Base-by-base conservation (phyloP, 2,113 vertebrate genomes). In the Amazona guildingii region DNA sequence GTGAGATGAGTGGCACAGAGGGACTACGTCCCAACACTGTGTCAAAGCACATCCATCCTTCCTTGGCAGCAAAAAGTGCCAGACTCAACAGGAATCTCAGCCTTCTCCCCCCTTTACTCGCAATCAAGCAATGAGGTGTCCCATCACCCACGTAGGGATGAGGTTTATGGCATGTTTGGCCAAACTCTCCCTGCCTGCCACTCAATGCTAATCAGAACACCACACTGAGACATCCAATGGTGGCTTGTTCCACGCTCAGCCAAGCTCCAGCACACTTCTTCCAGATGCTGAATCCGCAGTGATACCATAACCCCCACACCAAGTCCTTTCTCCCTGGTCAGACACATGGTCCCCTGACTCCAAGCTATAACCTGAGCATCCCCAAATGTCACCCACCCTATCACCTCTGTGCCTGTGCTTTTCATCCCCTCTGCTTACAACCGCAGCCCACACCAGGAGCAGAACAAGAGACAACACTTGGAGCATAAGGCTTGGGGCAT, bases 291-390 rank as follows among this genome's bases (percentile, higher is more conserved):
- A 62, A 70, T 14, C 35, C 3, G 1, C 3, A 72, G 5, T 10
- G 63, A 41, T 10, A 59, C 43, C 0, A 0, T 18, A 79, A 80
- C 8, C 29, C 37, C 16, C 18, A 17, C 1, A 17, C 7, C 1
- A 17, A 41, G 25, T 31, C 66, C 25, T 69, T 48, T 24, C 17
- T 7, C 35, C 35, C 13, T 17, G 10, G 17, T 9, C 3, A 3
- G 43, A 49, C 15, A 20, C 18, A 5, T 0, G 2, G 52, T 4
- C 3, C 18, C n/a, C 62, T 10, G 17, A 48, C 24, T 52, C 11
- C 39, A 62, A 52, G 35, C 27, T 63, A 18, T 48, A 24, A 10
- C 33, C 72, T 43, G 49, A 77, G 44, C 29, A 39, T n/a, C 74
- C 31, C 55, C 67, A 87, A 55, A 88, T 2, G 19, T 51, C 31